Base-by-base conservation (phyloP, 2,888 invertebrate species). In the Tillus elongatus region DNA sequence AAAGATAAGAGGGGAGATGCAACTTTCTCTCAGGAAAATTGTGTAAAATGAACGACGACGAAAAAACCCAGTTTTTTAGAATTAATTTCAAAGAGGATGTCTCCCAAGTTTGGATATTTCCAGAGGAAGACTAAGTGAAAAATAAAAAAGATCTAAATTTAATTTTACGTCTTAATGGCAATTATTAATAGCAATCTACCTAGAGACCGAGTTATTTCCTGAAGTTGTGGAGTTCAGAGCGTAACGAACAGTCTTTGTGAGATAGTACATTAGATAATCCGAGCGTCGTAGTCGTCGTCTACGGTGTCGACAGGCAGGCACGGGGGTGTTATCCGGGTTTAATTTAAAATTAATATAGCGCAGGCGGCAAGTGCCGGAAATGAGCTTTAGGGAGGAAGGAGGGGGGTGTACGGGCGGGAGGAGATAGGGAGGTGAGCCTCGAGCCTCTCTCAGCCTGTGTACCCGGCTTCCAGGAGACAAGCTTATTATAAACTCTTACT, bases 331-430 rank as follows among this genome's bases (percentile, higher is more conserved):
- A 72, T 71, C 71, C 71, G 67, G 66, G 68, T 69, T 73, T 76
- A 75, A 75, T 76, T 76, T 76, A 75, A 76, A 76, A 76, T 77
- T 76, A 76, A 77, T 75, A 74, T 74, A 71, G 70, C 70, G 58
- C 75, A 74, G 74, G 71, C 75, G 75, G 74, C 70, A 68, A 70
- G 60, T 54, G 58, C 65, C 73, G 76, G 76, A 77, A 76, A 76
- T 76, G 74, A 75, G 75, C 72, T 75, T 74, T 74, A 74, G 73
- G 72, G 24, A 19, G n/a, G 24, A 6, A n/a, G n/a, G 24, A 8
- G 24, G 6, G 24, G 24, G 24, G n/a, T 6, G 24, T 19, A n/a
- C 6, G 24, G 24, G 6, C n/a, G n/a, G n/a, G n/a, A n/a, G n/a
- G n/a, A n/a, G n/a, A n/a, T n/a, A n/a, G n/a, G n/a, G n/a, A n/a